A percentile compares a stretch with the other conserved stretches of the same genome.
Evolutionary conservation across 2,888 invertebrate species (phyloP).

Genomic region (Drosophila borealis): DNA sequence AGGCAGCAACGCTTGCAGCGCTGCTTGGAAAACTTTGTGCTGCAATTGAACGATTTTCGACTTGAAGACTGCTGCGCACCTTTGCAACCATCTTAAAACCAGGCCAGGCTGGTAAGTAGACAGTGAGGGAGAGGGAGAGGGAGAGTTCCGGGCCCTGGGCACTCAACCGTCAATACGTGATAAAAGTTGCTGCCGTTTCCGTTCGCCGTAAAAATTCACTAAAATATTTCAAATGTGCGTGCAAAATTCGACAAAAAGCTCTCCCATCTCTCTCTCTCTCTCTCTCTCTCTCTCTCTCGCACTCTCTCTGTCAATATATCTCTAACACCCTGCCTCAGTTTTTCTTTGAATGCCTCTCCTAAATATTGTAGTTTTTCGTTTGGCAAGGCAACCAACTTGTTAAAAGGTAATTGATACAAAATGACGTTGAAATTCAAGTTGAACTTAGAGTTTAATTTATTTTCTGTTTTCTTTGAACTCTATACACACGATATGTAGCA

Average conservation of each 20-base stretch:
- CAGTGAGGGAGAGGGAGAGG: not conserved
- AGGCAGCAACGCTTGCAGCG: slow-evolving; percentile 2
- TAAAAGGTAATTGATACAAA: slow-evolving; percentile 74
- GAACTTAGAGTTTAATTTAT: slow-evolving; percentile 14
- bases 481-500: slow-evolving; percentile 1
- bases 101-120: not conserved
- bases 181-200: slow-evolving; percentile 73
- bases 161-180: slow-evolving; percentile 75
- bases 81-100: slow-evolving; percentile 34
- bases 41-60: slow-evolving; percentile 68
- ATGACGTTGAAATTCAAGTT: slow-evolving; percentile 58
- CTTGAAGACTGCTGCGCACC: slow-evolving; percentile 58
- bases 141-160: slow-evolving; percentile 32
- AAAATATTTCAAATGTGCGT: slow-evolving; percentile 76
- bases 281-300: not conserved
- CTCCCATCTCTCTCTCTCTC: not conserved
- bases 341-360: slow-evolving; percentile 1
- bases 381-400: slow-evolving; percentile 41
- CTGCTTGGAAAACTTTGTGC: slow-evolving; percentile 51
- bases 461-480: slow-evolving; percentile 1
- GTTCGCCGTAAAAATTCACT: slow-evolving; percentile 65
- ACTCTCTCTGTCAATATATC: no score
- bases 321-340: not conserved
- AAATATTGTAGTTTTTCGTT: slow-evolving; percentile 12
- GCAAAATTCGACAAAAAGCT: slow-evolving; percentile 42